These are phyloP conservation scores for Sphaeridia pumilis DNA, from an alignment of 2,888 invertebrate species.

Conservation along the genomic window DNA sequence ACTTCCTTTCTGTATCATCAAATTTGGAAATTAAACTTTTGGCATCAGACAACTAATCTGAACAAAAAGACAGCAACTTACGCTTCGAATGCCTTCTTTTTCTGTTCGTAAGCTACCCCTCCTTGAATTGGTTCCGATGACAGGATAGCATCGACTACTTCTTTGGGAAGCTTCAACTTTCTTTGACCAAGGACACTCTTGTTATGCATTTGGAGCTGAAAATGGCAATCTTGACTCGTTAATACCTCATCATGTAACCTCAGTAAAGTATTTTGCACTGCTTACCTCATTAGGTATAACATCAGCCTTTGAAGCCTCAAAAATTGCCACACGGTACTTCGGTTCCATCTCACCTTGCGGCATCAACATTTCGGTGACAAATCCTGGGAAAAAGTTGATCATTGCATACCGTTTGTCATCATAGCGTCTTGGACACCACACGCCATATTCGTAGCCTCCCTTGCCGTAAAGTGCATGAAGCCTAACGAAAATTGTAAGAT, in stretches of 20 bases:
- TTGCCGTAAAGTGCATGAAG: conserved; percentile 30
- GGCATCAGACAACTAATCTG: not conserved
- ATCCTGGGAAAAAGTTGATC: conserved; percentile 32
- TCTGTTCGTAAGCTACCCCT: conserved; percentile 14
- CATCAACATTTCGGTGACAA: conserved; percentile 31
- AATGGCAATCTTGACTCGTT: too few species aligned
- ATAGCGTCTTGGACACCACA: conserved; percentile 32
- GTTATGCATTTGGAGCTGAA: conserved; percentile 16
- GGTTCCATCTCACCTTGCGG: conserved; percentile 21
- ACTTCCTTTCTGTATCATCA: conserved; percentile 14
- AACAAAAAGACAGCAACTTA: conserved; percentile 3
- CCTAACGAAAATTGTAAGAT: conserved; percentile 10
- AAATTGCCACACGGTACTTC: conserved; percentile 27
- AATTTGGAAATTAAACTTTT: not conserved
- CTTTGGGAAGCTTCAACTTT: conserved; percentile 17
- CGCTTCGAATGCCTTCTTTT: conserved; percentile 16
- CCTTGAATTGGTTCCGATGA: conserved; percentile 12
- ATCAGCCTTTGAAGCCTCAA: conserved; percentile 16
- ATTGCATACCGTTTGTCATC: conserved; percentile 32
- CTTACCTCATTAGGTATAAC: conserved; percentile 13
- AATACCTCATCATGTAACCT: not conserved
- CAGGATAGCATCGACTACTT: conserved; percentile 21
- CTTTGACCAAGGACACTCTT: conserved; percentile 24
- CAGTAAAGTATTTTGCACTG: not conserved
- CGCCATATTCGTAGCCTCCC: conserved; percentile 23